Conservation (phyloP, 2,797 vertebrate species). For the Sciaenops ocellatus region DNA sequence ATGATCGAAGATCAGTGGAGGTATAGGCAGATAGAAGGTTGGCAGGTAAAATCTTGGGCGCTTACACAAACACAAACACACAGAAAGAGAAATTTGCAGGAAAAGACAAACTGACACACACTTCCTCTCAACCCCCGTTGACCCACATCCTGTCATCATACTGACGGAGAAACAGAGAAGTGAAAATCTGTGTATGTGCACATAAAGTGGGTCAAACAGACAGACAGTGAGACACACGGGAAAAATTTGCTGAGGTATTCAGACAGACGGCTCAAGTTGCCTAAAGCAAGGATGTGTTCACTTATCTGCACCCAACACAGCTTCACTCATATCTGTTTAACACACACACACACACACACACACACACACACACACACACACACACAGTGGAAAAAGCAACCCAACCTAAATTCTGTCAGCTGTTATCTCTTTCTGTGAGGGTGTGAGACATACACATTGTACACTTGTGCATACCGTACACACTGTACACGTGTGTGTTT, state of each 20-base stretch:
- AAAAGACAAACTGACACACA: slow-evolving; percentile 42
- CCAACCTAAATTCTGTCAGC: slow-evolving; percentile 6
- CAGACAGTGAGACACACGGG: slow-evolving; percentile 13
- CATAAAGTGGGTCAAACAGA: slow-evolving; percentile 65
- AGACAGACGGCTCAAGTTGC: slow-evolving; percentile 6
- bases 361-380: not conserved
- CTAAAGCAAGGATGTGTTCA: not conserved
- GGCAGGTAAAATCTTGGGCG: not conserved
- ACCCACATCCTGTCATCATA: slow-evolving; percentile 72
- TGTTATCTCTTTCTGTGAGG: slow-evolving; percentile 31
- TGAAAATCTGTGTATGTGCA: slow-evolving; percentile 72
- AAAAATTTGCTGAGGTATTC: slow-evolving; percentile 11
- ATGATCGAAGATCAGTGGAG: not conserved
- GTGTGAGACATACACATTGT: slow-evolving; percentile 11
- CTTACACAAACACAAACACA: not conserved
- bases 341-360: slow-evolving; percentile 1
- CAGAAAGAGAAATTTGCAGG: not conserved
- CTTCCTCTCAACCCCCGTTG: slow-evolving; percentile 53
- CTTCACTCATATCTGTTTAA: slow-evolving; percentile 5
- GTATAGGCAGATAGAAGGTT: not conserved
- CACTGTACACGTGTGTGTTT: not conserved
- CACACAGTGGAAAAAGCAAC: not conserved
- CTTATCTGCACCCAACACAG: slow-evolving; percentile 22
- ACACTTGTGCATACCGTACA: not conserved
- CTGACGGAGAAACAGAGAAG: slow-evolving; percentile 67